Base-by-base conservation (phyloP, 2,888 invertebrate genomes). In the Caenorhabditis sulstoni region DNA sequence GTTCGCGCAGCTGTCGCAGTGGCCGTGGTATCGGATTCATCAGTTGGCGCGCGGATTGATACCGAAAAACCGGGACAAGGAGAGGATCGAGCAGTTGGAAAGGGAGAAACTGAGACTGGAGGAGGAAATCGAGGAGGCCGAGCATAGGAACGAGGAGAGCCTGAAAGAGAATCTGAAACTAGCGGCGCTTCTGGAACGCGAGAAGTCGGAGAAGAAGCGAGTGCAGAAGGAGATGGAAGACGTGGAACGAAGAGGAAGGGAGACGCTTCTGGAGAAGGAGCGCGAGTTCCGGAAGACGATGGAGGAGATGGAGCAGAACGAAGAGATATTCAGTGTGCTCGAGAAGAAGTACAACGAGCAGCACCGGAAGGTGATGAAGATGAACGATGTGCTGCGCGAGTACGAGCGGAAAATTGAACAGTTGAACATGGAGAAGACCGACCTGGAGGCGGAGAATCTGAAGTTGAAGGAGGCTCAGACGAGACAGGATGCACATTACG, bases 261-360 rank as follows among this genome's bases (percentile, higher is more conserved):
- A 73, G 71, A 77, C 70, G 41, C 55, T 77, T 0, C 53, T 73
- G 3, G 78, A 83, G 22, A 81, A 84, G 18, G 79, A 82, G 55
- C 59, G 74, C 8, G 81, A 81, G 45, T 73, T 84, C 52, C 64
- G 71, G 29, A 77, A 84, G 57, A 77, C 86, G 18, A 77, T 82
- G 53, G 70, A 75, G n/a, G 88, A 89, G 58, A 83, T 89, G 81
- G 81, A 81, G 23, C 77, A 84, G 8, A 87, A 86, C 52, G 89
- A 89, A 49, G 87, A 88, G 37, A 82, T 88, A n/a, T 78, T 88
- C 66, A 81, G 79, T 55, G 66, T 86, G 12, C 74, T 89, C 71
- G 87, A 89, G 66, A 83, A 78, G 52, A 84, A 85, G 57, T 88
- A 87, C 67, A 85, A 88, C 52, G 88, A 89, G 44, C 89, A 89